Base-by-base conservation (phyloP, 92 coral and sea anemone species). In the Palythoa grandis region DNA sequence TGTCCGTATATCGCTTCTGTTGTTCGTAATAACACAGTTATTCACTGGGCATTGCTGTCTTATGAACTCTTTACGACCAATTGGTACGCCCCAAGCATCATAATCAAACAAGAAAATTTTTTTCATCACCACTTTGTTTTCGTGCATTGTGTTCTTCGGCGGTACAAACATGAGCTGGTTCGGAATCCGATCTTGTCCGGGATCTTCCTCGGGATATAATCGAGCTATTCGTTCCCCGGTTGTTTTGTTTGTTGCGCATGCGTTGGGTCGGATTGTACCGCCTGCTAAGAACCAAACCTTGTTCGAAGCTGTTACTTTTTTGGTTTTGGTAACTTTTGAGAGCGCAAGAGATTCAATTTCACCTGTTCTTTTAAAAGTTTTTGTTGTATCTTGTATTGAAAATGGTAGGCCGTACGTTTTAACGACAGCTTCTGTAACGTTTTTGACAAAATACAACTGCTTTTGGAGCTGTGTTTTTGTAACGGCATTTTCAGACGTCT, bases 111-210 rank as follows among this genome's bases (percentile, higher is more conserved):
- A 56, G 17, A 77, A 4, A 17, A 77, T 57, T 2, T 13, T 25
- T 58, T 77, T 77, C 24, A 56, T 57, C 7, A 1, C 69, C 2
- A 4, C 15, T 35, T 24, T 10, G 69, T 77, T 57, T 11, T 17
- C 43, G 24, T 16, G 25, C 52, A 7, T 25, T 7, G 82, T 56
- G 7, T 53, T 10, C n/a, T 12, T 37, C 3, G 82, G 82, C 37
- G 82, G 82, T 6, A 77, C 6, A 7, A 54, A 77, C 82, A 77
- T 77, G 2, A 77, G 82, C 82, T 77, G 82, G 29, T 77, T 25
- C 2, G 68, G 82, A 77, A 77, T 77, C 2, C 82, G 82, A 58
- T 77, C 82, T 6, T 77, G 82, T 14, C 69, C 82, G 52, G 70
- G 70, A 2, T 23, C 11, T 29, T 77, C 82, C 35, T 77, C 82